These are phyloP conservation scores for Helobdella robusta DNA, from an alignment of 2,888 invertebrate species.

Conservation along the genomic window DNA sequence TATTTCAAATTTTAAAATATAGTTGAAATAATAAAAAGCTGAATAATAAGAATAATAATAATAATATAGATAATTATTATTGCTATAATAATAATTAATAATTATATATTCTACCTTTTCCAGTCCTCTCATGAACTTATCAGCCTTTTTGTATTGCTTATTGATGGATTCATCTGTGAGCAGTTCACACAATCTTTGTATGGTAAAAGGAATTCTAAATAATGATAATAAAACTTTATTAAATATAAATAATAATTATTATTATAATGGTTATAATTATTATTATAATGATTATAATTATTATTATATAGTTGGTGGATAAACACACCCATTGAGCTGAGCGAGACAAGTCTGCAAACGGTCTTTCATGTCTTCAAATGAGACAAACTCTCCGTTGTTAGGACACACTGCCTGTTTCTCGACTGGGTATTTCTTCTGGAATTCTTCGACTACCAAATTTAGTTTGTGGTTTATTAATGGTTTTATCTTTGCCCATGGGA, in stretches of 20 bases:
- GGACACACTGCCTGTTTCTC: constrained; percentile 72
- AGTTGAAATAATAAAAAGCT: not conserved
- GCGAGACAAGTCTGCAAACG: constrained; percentile 45
- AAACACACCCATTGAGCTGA: constrained; percentile 45
- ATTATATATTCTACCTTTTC: constrained; percentile 73
- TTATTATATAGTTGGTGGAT: not conserved
- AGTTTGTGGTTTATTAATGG: constrained; percentile 78
- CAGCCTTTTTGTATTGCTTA: constrained; percentile 86
- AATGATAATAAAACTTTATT: too few species aligned
- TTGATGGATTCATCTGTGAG: constrained; percentile 67
- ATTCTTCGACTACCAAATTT: constrained; percentile 73
- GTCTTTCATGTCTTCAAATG: constrained; percentile 70
- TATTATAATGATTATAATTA: not conserved
- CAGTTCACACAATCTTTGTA: constrained; percentile 88
- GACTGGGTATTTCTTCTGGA: constrained; percentile 65
- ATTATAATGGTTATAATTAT: not conserved
- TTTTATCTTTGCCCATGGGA: constrained; percentile 36
- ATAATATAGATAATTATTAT: too few species aligned
- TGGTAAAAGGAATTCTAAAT: constrained; percentile 82
- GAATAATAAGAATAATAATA: too few species aligned
- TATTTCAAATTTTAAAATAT: not conserved
- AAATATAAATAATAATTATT: too few species aligned
- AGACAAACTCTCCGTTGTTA: constrained; percentile 80
- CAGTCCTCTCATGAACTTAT: constrained; percentile 90
- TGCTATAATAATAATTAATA: too few species aligned